Conservation (phyloP, 2,888 invertebrate species). For the Schrankia costaestrigalis region DNA sequence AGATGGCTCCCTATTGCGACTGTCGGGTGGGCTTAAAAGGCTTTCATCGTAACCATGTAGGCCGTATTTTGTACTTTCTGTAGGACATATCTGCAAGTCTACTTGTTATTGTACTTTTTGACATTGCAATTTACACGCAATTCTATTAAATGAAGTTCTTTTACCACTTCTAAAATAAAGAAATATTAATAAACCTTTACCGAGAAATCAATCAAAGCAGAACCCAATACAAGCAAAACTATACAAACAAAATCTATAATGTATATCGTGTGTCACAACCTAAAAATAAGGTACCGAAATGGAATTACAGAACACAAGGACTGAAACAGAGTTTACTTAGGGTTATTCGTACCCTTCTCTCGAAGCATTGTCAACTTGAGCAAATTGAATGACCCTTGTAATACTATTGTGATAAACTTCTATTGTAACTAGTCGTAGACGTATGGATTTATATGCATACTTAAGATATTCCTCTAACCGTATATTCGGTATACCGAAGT, state of each 20-base stretch:
- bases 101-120: no score
- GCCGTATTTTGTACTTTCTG: no score
- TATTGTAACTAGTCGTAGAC: slow-evolving; percentile 29
- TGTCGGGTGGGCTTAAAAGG: no score
- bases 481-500: slow-evolving; percentile 3
- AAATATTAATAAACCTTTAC: no score
- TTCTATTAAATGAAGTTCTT: no score
- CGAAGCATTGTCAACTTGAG: slow-evolving; percentile 33
- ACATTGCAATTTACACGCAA: no score
- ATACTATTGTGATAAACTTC: slow-evolving; percentile 37
- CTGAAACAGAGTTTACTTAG: slow-evolving; percentile 30
- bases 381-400: slow-evolving; percentile 40
- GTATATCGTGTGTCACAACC: not conserved
- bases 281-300: slow-evolving; percentile 8
- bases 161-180: no score
- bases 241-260: not conserved
- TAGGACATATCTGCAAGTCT: no score
- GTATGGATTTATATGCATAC: slow-evolving; percentile 37
- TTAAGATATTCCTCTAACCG: slow-evolving; percentile 18
- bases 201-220: no score
- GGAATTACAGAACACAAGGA: slow-evolving; percentile 13
- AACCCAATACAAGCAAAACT: no score
- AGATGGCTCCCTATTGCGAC: no score
- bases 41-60: no score
- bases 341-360: slow-evolving; percentile 32